Percentiles rank a stretch among this genome's conserved stretches.
phyloP scores from a whole-genome alignment of 2,797 vertebrate genomes.

The Argya squamiceps region DNA sequence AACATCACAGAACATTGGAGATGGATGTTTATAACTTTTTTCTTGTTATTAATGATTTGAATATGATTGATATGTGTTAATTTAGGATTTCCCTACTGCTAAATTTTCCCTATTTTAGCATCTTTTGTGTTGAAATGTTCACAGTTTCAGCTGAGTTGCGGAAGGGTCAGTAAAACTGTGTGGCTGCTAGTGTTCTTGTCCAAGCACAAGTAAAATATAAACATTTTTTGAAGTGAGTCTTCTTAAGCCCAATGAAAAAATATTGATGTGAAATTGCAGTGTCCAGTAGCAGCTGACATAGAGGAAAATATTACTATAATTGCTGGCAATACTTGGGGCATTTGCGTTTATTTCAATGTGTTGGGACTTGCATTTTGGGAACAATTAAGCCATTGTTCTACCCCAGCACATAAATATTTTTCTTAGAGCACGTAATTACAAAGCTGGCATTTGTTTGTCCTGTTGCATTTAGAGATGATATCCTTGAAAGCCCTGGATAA shows the following conservation, averaged over 20 bases:
- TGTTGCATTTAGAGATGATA: background rate
- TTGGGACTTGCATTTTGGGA: background rate
- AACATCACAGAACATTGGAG: background rate
- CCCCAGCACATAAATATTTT: background rate
- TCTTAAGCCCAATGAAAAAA: background rate
- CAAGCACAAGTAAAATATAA: background rate
- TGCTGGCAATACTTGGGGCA: background rate
- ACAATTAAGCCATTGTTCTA: background rate
- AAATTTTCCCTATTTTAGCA: background rate
- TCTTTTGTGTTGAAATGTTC: background rate
- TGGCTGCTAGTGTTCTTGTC: background rate
- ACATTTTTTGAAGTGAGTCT: background rate
- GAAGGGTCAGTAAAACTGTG: background rate
- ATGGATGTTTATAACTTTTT: background rate
- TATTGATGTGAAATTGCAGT: background rate
- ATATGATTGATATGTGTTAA: background rate
- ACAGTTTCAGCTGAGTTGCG: background rate
- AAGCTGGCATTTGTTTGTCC: background rate
- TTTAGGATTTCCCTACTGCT: background rate
- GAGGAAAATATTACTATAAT: background rate
- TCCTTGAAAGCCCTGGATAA: background rate
- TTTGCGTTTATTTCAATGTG: background rate
- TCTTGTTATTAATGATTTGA: background rate
- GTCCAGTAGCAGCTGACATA: background rate
- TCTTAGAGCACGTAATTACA: background rate